A percentile compares a stretch with the other conserved stretches of the same genome.
phyloP scores from a whole-genome alignment of 1,140 invertebrate species.

The Drosophila sp. region DNA sequence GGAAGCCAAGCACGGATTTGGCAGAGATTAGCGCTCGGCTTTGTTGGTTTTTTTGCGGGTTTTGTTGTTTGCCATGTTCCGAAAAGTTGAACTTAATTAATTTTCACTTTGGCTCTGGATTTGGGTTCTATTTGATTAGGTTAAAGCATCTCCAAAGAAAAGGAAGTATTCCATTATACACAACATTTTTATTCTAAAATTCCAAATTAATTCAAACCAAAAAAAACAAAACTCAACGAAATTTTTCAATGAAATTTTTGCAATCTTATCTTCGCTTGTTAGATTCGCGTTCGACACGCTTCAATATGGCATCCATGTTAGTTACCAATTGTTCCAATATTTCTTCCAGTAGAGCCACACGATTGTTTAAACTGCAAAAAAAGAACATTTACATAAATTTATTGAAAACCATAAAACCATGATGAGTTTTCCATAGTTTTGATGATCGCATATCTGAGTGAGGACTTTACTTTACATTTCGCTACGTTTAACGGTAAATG shows the following conservation, averaged over 20 bases:
- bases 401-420: too few relatives aligned
- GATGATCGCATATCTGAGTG: too few relatives aligned
- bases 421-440: too few relatives aligned
- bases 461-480: too few relatives aligned
- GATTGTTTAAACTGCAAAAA: conserved; percentile 58
- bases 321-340: conserved; percentile 66
- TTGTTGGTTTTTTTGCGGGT: conserved; percentile 41
- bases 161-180: background rate
- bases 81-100: conserved; percentile 61
- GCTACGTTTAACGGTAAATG: too few relatives aligned
- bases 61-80: conserved; percentile 27
- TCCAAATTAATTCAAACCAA: background rate
- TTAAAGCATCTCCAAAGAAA: background rate
- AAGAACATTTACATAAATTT: background rate
- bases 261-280: conserved; percentile 6
- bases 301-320: conserved; percentile 67
- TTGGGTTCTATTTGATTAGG: conserved; percentile 13
- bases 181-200: conserved; percentile 18
- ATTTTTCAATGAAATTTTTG: background rate
- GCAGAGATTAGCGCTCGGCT: conserved; percentile 59
- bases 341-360: conserved; percentile 65
- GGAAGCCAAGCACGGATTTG: conserved; percentile 35
- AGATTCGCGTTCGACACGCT: conserved; percentile 56
- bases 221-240: background rate
- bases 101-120: conserved; percentile 50